A percentile compares a stretch with the other conserved stretches of the same genome.
Conservation (phyloP, 2,888 invertebrate genomes). For the Thysanoteuthis rhombus region DNA sequence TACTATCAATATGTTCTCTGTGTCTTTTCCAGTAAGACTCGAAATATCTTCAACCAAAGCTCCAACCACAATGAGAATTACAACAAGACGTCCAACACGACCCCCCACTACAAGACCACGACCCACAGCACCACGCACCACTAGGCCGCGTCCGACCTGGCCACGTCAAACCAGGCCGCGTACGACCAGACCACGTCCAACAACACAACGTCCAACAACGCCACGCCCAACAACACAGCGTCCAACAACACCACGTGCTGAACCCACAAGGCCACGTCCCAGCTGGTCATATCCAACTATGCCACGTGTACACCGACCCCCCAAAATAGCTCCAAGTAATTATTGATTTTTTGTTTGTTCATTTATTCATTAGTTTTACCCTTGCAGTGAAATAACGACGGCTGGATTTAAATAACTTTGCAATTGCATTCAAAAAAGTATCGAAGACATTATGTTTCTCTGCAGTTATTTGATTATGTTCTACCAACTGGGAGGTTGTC, state of each 20-base stretch:
- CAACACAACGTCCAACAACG: neutral
- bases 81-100: neutral
- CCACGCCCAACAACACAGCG: neutral
- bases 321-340: neutral
- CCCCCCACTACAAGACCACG: neutral
- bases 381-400: no score
- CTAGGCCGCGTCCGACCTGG: neutral
- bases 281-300: neutral
- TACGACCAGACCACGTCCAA: neutral
- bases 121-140: neutral
- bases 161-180: neutral
- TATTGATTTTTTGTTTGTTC: neutral
- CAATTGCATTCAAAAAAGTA: no score
- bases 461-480: no score
- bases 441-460: no score
- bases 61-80: neutral
- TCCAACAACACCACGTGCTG: neutral
- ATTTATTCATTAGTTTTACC: no score
- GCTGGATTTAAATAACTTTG: no score
- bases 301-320: neutral
- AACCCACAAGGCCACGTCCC: neutral
- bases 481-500: no score
- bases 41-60: neutral
- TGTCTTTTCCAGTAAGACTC: neutral
- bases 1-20: neutral